Base-by-base conservation (phyloP, 2,888 invertebrate genomes). In the Altica lythri region DNA sequence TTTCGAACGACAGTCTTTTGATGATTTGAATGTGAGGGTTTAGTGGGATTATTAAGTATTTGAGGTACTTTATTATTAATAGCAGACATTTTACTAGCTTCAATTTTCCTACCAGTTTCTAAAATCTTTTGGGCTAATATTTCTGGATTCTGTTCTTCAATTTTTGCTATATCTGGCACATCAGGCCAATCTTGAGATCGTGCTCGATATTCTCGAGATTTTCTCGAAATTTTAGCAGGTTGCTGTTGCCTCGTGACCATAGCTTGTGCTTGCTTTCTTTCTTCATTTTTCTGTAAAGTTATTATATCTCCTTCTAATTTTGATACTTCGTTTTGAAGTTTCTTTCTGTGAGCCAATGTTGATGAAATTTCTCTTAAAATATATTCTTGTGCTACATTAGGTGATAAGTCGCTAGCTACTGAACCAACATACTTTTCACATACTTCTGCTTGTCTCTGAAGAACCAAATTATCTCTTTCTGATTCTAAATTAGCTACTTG, bases 131-230 rank as follows among this genome's bases (percentile, higher is more conserved):
- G 90, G 1, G 93, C 93, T 47, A 93, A 78, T 45, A 93, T 83
- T 75, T 93, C 93, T 0, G 93, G 93, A 77, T 94, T 93, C 72
- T 92, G 92, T 72, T 94, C 94, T 71, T 93, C 90, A 55, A 93
- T 93, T 76, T 92, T 93, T 1, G 89, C 90, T 45, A 92, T 85
- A 66, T 93, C 92, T 1, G 93, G 92, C 19, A 93, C 89, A 67
- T 92, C 92, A 0, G 92, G 92, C 93, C 93, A 93, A 71, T 93
- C 93, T 70, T 92, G 92, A 0, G 92, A 90, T 2, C 92, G 82
- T 4, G 89, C 86, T 12, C 92, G 81, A 65, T 87, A 85, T 64
- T 91, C 90, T 12, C 87, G 78, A 53, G 80, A 81, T 66, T 86
- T 85, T 18, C 90, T 80, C 0, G 80, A 76, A 58, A 63, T 71